These are phyloP conservation scores for Ataeniobius toweri DNA, from an alignment of 2,797 vertebrate species.

Conservation along the genomic window DNA sequence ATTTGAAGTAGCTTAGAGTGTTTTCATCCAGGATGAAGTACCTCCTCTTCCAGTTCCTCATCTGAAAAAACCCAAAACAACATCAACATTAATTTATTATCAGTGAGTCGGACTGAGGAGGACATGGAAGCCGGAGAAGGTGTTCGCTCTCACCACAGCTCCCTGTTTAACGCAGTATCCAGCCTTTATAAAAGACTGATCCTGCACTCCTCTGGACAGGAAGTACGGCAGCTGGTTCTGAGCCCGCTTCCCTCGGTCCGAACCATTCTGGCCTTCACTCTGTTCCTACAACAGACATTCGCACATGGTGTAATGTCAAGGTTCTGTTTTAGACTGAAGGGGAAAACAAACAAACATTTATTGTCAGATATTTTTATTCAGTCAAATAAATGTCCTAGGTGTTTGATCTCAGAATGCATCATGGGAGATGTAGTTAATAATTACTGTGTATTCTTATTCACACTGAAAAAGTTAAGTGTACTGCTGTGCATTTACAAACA, in stretches of 20 bases:
- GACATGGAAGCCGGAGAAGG: neutral
- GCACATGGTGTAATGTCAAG: neutral
- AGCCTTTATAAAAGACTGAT: slow-evolving; percentile 88
- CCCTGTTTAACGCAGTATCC: slow-evolving; percentile 97
- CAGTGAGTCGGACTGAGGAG: neutral
- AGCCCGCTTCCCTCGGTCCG: slow-evolving; percentile 84
- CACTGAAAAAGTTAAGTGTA: neutral
- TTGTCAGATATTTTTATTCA: neutral
- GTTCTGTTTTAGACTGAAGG: neutral
- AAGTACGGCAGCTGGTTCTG: slow-evolving; percentile 88
- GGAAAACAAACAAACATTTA: neutral
- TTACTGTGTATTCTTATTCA: neutral
- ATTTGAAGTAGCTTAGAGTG: slow-evolving; percentile 92
- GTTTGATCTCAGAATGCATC: neutral
- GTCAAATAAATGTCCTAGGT: neutral
- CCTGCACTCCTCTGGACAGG: slow-evolving; percentile 81
- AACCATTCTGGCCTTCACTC: slow-evolving; percentile 83
- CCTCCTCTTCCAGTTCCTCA: slow-evolving; percentile 98
- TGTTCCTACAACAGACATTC: slow-evolving; percentile 63
- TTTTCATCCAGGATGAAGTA: slow-evolving; percentile 95
- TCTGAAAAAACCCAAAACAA: slow-evolving; percentile 73
- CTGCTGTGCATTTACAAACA: neutral
- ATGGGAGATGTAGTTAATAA: neutral
- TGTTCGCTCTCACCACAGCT: slow-evolving; percentile 84
- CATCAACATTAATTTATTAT: neutral